Percentiles rank a stretch among this genome's conserved stretches.
phyloP scores from a whole-genome alignment of 2,113 vertebrate species.

The Boleophthalmus pectinirostris region DNA sequence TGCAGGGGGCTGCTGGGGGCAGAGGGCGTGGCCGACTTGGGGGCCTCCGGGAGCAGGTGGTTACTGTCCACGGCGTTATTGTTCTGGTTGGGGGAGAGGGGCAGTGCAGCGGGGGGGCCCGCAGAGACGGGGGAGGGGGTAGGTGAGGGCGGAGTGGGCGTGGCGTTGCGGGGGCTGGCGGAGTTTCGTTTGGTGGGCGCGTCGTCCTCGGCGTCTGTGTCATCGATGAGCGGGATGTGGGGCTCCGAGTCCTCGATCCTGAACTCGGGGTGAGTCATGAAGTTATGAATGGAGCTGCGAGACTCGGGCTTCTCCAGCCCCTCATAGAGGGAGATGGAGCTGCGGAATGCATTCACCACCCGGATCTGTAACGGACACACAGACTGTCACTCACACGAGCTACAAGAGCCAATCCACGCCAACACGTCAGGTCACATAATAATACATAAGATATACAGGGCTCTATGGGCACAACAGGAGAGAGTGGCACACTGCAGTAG shows the following conservation, averaged over 20 bases:
- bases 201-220: constrained; percentile 97
- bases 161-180: constrained; percentile 81
- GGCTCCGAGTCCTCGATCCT: constrained; percentile 99
- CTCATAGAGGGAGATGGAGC: constrained; percentile 98
- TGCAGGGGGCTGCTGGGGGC: constrained; percentile 97
- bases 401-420: too few relatives aligned
- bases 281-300: constrained; percentile 98
- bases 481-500: too few relatives aligned
- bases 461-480: constrained; percentile 33
- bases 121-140: constrained; percentile 80
- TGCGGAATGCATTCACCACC: constrained; percentile 99
- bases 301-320: constrained; percentile 97
- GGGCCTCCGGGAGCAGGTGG: constrained; percentile 91
- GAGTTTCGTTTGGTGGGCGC: constrained; percentile 96
- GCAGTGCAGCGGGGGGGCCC: constrained; percentile 60
- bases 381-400: constrained; percentile 45
- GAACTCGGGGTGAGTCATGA: constrained; percentile 99
- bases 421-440: too few relatives aligned
- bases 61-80: constrained; percentile 98
- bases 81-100: constrained; percentile 96
- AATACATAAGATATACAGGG: neutral
- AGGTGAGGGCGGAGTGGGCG: constrained; percentile 84
- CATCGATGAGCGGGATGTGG: constrained; percentile 98
- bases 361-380: constrained; percentile 86
- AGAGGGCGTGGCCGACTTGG: constrained; percentile 91